Evolutionary conservation across 2,113 vertebrate genomes (phyloP), one percentile per base, ranked within the genome.

Genomic region (Echinops telfairi): DNA sequence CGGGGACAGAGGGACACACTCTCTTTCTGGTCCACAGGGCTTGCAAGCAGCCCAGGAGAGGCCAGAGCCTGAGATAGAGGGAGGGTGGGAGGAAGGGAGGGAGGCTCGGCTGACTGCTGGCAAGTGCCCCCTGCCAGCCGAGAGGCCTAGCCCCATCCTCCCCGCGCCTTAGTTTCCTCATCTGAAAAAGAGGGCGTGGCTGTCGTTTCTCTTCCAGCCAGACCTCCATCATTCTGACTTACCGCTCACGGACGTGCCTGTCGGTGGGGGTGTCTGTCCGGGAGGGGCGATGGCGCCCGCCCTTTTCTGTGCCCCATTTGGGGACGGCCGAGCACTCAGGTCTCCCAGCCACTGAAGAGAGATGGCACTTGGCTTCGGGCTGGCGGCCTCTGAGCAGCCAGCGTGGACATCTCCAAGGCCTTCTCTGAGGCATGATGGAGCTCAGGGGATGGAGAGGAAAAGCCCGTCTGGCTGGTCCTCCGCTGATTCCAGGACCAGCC

Each of bases 361-460:
- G 53, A 77, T 14, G 5, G 5, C 0, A 0, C 73, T 22, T n/a
- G 60, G 71, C 22, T 22, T 12, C 40, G 58, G 8, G 75, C 22
- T 1, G 6, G 5, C 4, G 2, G 6, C 66, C 53, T 40, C 64
- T 33, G 62, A 53, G 47, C 38, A 5, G 0, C 66, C 0, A n/a
- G 17, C 20, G 0, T 10, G 4, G 0, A 68, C 16, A 29, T 31
- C 23, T 68, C 75, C 40, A 3, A 0, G 53, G 10, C 29, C n/a
- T 40, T 70, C 8, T 0, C 60, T 5, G 3, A 1, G 4, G 16
- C 0, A 9, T 22, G 1, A 47, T 2, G 20, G 33, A 33, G 14
- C 60, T 53, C 23, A 7, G 43, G 1, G 14, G 70, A 23, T 1
- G 60, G 60, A 62, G 60, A 62, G 22, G 58, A 60, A 16, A 62